A percentile compares a stretch with the other conserved stretches of the same genome.
Conservation (phyloP, 2,797 vertebrate species). For the Enteromius fasciolatus region DNA sequence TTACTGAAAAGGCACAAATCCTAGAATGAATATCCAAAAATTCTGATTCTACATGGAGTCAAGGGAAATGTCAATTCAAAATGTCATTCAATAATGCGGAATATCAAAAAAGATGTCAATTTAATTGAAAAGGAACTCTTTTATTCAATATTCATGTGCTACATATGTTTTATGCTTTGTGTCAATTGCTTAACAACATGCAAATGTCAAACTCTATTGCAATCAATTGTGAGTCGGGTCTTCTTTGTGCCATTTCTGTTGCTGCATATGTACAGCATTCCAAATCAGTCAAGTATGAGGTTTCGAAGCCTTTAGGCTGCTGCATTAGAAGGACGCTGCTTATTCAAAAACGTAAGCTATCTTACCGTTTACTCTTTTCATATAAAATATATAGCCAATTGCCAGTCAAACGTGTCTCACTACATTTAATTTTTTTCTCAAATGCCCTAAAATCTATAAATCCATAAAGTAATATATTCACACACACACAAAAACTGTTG, state of each 20-base stretch:
- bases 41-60: neutral
- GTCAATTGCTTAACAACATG: slow-evolving; percentile 3
- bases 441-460: neutral
- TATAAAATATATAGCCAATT: neutral
- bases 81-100: neutral
- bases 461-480: no score
- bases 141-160: neutral
- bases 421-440: neutral
- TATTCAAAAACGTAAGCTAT: no score
- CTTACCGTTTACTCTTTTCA: no score
- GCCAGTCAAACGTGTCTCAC: neutral
- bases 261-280: neutral
- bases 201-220: neutral
- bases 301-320: neutral
- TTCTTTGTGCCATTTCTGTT: neutral
- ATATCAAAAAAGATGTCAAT: neutral
- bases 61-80: neutral
- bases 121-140: neutral
- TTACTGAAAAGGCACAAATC: neutral
- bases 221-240: neutral
- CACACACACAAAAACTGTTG: no score
- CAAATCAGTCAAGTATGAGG: neutral
- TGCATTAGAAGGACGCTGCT: neutral
- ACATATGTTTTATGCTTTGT: slow-evolving; percentile 1
- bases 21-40: neutral